Base-by-base conservation (phyloP, 2,888 invertebrate species). In the Campoplex nolae region DNA sequence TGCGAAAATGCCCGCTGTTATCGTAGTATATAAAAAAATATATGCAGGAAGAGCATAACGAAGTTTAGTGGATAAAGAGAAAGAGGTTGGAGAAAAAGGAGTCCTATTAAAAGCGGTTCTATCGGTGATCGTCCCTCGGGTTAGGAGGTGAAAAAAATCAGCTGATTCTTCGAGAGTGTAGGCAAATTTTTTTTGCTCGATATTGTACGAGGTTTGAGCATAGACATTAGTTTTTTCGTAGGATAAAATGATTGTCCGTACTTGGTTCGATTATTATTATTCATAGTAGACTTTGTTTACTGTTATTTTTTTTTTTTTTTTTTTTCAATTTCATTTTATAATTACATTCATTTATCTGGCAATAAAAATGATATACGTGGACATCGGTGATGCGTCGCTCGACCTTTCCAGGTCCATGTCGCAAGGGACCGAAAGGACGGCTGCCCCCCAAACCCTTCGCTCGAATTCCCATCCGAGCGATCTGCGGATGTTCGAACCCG, bases 51-150 rank as follows among this genome's bases (percentile, higher is more conserved):
- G 51, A 76, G 71, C 65, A 76, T 76, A 82, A 85, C 82, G 71
- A 85, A 85, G 82, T 82, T 83, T 76, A 35, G 42, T 48, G 76
- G 81, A 85, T 85, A 83, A 76, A 83, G 65, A 67, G 23, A n/a
- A 35, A 35, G 48, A 35, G 32, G 48, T 1, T 32, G 13, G 65
- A 65, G 48, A 11, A n/a, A 38, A 51, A 56, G 42, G 23, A 28
- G 23, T 45, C 23, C 82, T 70, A 71, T 81, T 81, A 67, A 82
- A 23, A 85, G 82, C 58, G 8, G 67, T 81, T 35, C 48, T 79
- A 84, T 76, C 86, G 65, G 42, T 11, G 51, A n/a, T 68, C 3
- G 7, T 42, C 18, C 35, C 16, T 18, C 11, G 18, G 67, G 35
- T 28, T 13, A 48, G 32, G 1, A 45, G n/a, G 65, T 65, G 38